Conservation (phyloP, 2,113 vertebrate genomes). For the Pseudois nayaur region DNA sequence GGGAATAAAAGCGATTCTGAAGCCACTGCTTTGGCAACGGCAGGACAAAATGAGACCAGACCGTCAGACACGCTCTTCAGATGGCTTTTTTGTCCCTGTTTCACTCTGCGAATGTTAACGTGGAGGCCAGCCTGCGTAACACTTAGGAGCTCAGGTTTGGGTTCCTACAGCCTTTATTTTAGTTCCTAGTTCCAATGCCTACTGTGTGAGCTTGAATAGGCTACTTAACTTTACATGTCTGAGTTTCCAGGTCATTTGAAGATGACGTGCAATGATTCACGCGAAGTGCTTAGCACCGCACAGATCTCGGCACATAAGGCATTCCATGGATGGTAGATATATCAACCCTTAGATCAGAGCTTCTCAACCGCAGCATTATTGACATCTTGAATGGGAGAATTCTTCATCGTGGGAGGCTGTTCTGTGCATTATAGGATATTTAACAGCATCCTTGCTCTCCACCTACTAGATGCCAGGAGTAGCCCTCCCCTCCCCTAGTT, state of each 20-base stretch:
- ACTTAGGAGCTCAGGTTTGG: not conserved
- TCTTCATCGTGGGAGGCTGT: not conserved
- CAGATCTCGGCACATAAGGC: not conserved
- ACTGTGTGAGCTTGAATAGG: not conserved
- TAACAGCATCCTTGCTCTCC: not conserved
- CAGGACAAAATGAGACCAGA: not conserved
- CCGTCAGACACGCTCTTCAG: not conserved
- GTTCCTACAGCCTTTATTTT: not conserved
- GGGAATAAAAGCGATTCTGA: not conserved
- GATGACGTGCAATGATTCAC: not conserved
- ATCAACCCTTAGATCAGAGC: not conserved
- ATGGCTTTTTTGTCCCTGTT: not conserved
- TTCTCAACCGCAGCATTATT: accelerated
- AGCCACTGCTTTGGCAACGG: not conserved
- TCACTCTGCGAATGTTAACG: not conserved
- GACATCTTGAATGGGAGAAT: not conserved
- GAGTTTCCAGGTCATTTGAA: not conserved
- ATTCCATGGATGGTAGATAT: not conserved
- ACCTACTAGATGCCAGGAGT: not conserved
- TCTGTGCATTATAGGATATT: not conserved
- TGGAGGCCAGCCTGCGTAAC: not conserved
- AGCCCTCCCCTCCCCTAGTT: not conserved
- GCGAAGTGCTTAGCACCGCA: not conserved
- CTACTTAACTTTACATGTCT: not conserved
- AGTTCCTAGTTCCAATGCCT: not conserved